Percentiles rank a stretch among this genome's conserved stretches.
Evolutionary conservation across 2,888 invertebrate species (phyloP).

Genomic region (Xanthia togata): DNA sequence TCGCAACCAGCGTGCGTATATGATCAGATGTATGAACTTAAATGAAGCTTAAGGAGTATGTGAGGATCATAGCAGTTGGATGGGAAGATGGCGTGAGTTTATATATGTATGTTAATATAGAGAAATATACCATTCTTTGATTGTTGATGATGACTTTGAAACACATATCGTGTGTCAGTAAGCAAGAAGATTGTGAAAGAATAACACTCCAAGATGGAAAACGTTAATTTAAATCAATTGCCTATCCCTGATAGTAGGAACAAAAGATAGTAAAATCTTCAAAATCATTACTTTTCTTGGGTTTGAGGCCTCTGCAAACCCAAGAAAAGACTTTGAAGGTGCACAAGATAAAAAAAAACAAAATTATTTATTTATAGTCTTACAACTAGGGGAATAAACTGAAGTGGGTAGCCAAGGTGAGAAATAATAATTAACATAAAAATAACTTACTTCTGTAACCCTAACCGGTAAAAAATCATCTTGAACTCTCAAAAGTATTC

Average conservation of each 20-base stretch:
- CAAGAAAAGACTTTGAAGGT: no score
- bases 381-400: neutral
- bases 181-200: neutral
- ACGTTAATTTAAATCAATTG: no score
- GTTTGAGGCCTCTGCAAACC: neutral
- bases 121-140: no score
- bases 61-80: neutral
- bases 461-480: constrained; percentile 62
- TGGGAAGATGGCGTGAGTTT: neutral
- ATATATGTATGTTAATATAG: neutral
- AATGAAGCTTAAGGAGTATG: neutral
- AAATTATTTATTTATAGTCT: neutral
- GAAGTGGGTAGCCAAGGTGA: neutral
- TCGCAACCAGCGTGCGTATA: no score
- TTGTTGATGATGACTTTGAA: no score
- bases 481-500: neutral
- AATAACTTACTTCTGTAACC: constrained; percentile 51
- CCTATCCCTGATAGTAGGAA: neutral
- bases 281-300: no score
- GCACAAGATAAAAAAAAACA: neutral
- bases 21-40: no score
- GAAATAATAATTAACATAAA: neutral
- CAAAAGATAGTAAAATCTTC: neutral
- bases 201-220: neutral
- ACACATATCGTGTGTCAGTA: neutral